These are phyloP conservation scores for Sphenopsis melanotis DNA, from an alignment of 2,797 vertebrate species.

Conservation along the genomic window DNA sequence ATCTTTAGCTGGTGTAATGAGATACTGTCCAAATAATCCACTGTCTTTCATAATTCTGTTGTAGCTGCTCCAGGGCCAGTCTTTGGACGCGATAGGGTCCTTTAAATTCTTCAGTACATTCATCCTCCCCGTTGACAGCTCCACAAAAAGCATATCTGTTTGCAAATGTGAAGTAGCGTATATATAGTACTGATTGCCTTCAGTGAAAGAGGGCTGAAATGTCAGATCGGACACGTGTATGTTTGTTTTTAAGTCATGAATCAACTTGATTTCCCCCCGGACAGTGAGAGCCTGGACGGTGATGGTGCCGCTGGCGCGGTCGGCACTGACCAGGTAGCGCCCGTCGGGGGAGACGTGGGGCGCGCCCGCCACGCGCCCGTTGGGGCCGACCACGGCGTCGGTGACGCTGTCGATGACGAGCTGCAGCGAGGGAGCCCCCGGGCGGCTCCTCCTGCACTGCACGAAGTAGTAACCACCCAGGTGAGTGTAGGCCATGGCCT, in stretches of 20 bases:
- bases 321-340: constrained; percentile 83
- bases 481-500: constrained; percentile 91
- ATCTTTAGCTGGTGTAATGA: constrained; percentile 86
- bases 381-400: constrained; percentile 83
- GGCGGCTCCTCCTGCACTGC: constrained; percentile 76
- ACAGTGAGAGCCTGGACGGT: constrained; percentile 84
- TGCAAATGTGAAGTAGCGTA: constrained; percentile 82
- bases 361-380: constrained; percentile 75
- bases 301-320: constrained; percentile 71
- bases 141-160: constrained; percentile 85
- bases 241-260: constrained; percentile 72
- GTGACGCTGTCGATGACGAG: constrained; percentile 90
- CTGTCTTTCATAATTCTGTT: constrained; percentile 87
- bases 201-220: constrained; percentile 88
- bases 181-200: constrained; percentile 84
- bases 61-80: constrained; percentile 85
- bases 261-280: constrained; percentile 80
- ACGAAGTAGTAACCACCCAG: constrained; percentile 90
- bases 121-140: constrained; percentile 83
- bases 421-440: constrained; percentile 50
- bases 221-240: constrained; percentile 82
- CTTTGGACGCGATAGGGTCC: constrained; percentile 77
- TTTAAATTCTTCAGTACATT: constrained; percentile 83
- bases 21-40: constrained; percentile 91
- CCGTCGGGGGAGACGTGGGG: constrained; percentile 87